Conservation (phyloP, 2,113 vertebrate species). For the Pollimyrus isidori region DNA sequence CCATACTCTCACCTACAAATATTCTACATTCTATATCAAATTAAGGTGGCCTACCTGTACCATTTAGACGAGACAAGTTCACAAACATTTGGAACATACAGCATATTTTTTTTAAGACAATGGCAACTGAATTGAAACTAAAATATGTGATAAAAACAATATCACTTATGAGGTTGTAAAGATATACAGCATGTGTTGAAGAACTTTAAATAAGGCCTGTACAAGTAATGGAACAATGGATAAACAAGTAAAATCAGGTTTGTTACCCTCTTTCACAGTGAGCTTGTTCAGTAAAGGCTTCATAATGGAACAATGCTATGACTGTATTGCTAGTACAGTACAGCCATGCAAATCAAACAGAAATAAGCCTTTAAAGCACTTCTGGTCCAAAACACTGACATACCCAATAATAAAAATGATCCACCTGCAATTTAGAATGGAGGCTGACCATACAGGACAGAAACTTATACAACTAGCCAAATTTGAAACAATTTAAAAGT, state of each 20-base stretch:
- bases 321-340: neutral
- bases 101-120: neutral
- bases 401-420: neutral
- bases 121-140: neutral
- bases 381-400: neutral
- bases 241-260: neutral
- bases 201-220: neutral
- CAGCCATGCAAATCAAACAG: neutral
- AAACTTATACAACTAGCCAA: neutral
- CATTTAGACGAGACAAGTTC: neutral
- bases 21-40: conserved; percentile 22
- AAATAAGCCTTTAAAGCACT: neutral
- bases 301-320: neutral
- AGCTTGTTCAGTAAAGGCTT: neutral
- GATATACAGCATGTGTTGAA: neutral
- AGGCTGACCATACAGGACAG: neutral
- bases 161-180: neutral
- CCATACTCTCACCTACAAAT: neutral
- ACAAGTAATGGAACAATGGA: neutral
- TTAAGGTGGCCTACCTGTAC: neutral
- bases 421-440: neutral
- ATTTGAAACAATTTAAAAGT: neutral
- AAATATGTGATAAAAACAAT: neutral
- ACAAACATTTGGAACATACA: neutral
- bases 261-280: neutral